These are phyloP conservation scores for Apamea monoglypha DNA, from an alignment of 2,888 invertebrate species.

Conservation along the genomic window DNA sequence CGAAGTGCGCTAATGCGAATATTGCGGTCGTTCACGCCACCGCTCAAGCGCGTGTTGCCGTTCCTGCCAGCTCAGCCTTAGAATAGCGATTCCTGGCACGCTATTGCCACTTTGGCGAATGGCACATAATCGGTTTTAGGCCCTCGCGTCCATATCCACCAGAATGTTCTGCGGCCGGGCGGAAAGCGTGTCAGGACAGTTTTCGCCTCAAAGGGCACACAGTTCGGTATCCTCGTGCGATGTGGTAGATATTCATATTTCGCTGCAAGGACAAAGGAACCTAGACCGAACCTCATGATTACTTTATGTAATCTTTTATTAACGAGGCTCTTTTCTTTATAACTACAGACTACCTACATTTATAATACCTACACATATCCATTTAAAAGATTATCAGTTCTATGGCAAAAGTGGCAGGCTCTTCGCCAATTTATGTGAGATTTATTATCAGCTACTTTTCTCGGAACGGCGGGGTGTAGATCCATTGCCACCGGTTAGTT, in stretches of 20 bases:
- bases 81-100: too few species aligned
- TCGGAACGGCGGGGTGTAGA: neutral
- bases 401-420: constrained; percentile 13
- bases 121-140: too few species aligned
- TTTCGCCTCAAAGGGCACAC: neutral
- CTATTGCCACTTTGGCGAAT: too few species aligned
- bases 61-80: neutral
- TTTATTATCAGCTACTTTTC: constrained; percentile 12
- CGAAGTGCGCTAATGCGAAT: too few species aligned
- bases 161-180: neutral
- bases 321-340: neutral
- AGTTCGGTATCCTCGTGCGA: neutral
- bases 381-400: neutral
- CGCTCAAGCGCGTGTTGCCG: neutral
- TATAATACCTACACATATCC: neutral
- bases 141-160: neutral
- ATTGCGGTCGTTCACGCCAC: neutral
- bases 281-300: too few species aligned
- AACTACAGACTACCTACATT: neutral
- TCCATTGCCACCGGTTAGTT: neutral
- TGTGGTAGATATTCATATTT: neutral
- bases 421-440: constrained; percentile 6
- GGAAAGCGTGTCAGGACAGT: neutral
- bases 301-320: too few species aligned
- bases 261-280: too few species aligned